These are phyloP conservation scores for Synaphobranchus kaupii DNA, from an alignment of 2,797 vertebrate genomes.

Conservation along the genomic window DNA sequence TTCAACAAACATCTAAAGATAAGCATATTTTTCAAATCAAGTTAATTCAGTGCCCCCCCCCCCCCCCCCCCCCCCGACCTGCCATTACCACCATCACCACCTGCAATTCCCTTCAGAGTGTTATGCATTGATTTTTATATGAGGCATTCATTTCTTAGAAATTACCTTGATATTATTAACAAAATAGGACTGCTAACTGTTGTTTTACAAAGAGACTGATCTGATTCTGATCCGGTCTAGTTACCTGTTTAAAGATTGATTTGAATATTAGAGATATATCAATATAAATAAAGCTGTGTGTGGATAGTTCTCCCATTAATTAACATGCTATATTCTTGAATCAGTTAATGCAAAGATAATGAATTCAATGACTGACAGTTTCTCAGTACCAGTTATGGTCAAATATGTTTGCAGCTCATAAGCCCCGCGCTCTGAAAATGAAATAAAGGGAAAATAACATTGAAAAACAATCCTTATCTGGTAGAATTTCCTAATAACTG, in stretches of 20 bases:
- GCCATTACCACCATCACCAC: background rate
- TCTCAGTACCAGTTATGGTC: background rate
- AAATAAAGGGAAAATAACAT: background rate
- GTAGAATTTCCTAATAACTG: background rate
- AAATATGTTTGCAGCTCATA: background rate
- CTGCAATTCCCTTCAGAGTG: background rate
- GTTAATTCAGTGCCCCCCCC: background rate
- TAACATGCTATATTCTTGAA: background rate
- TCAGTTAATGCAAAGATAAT: background rate
- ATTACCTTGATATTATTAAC: background rate
- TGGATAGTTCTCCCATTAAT: background rate
- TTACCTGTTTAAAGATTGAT: background rate
- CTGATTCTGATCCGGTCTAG: background rate
- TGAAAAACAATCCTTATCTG: background rate
- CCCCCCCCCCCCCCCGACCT: background rate
- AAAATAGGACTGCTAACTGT: background rate
- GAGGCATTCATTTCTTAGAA: background rate
- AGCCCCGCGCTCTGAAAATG: background rate
- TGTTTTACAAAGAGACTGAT: conserved; percentile 47
- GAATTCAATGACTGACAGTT: background rate
- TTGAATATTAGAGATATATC: background rate
- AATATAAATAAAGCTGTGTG: background rate
- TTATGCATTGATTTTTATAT: background rate
- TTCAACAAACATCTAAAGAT: background rate
- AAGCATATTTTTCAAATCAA: background rate